Evolutionary conservation across 2,797 vertebrate genomes (phyloP).

Genomic region (Mergus octosetaceus): DNA sequence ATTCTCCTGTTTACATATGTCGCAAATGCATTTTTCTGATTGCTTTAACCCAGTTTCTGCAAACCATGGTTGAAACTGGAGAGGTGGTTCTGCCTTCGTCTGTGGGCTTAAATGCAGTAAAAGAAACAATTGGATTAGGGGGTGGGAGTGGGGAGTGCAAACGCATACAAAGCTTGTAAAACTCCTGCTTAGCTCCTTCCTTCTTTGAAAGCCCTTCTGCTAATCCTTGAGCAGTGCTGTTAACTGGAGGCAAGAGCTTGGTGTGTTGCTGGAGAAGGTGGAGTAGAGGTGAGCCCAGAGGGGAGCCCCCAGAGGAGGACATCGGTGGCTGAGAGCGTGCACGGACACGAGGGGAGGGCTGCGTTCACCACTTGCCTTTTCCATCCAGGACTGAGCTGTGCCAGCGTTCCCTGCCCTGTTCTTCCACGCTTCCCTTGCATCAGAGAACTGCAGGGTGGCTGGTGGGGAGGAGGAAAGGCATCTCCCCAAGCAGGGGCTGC

Average conservation of each 20-base stretch:
- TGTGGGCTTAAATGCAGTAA: no score
- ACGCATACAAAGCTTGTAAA: no score
- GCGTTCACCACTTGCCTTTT: not conserved
- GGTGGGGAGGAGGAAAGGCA: not conserved
- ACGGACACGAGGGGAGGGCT: not conserved
- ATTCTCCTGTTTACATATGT: not conserved
- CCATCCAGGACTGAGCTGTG: not conserved
- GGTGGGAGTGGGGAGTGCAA: no score
- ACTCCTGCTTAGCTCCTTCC: no score
- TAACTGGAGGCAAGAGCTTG: not conserved
- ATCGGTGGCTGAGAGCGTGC: not conserved
- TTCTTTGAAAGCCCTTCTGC: not conserved
- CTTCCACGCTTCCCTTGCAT: no score
- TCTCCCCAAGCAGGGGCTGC: not conserved
- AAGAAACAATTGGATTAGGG: no score
- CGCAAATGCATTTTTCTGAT: not conserved
- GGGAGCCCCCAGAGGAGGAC: not conserved
- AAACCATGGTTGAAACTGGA: fast-evolving
- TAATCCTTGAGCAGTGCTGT: not conserved
- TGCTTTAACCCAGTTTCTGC: not conserved
- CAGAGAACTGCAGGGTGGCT: no score
- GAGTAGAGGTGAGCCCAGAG: not conserved
- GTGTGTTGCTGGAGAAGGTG: not conserved
- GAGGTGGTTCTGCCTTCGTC: not conserved
- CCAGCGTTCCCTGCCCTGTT: no score